Evolutionary conservation across 2,888 invertebrate genomes (phyloP).

Genomic region (Calameuta idolon): DNA sequence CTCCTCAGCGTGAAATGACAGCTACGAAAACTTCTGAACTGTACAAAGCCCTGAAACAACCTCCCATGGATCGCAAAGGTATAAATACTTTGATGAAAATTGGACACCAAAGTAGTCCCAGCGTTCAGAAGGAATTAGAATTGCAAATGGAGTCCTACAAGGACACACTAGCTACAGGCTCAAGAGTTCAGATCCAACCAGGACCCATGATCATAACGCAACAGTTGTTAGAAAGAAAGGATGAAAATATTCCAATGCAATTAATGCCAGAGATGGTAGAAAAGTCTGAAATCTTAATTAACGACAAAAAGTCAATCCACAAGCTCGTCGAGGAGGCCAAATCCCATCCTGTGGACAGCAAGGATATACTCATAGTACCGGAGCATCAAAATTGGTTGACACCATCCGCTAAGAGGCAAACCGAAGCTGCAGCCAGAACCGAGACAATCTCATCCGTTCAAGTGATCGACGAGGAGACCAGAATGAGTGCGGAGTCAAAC

Average conservation of each 20-base stretch:
- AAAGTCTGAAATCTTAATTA: constrained; percentile 22
- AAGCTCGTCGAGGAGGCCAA: constrained; percentile 35
- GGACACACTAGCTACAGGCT: neutral
- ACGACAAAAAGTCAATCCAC: constrained; percentile 17
- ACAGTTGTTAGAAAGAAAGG: neutral
- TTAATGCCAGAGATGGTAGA: constrained; percentile 6
- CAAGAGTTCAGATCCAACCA: neutral
- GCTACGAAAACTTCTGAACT: constrained; percentile 46
- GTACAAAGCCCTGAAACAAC: constrained; percentile 55
- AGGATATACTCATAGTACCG: constrained; percentile 31
- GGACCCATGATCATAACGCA: neutral
- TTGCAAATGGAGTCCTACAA: constrained; percentile 2
- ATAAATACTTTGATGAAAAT: constrained; percentile 14
- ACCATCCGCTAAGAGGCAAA: constrained; percentile 52
- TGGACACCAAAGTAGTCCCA: neutral
- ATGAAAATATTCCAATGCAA: neutral
- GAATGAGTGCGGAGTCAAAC: constrained; percentile 69
- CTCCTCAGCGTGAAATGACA: constrained; percentile 22
- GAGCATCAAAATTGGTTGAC: constrained; percentile 60
- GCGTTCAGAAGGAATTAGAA: constrained; percentile 8
- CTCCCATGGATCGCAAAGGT: constrained; percentile 41
- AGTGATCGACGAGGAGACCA: constrained; percentile 70
- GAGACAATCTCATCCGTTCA: constrained; percentile 62
- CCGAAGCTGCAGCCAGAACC: constrained; percentile 38
- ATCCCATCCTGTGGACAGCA: constrained; percentile 31